Evolutionary conservation across 2,888 invertebrate genomes (phyloP).

Genomic region (Melieria picta): DNA sequence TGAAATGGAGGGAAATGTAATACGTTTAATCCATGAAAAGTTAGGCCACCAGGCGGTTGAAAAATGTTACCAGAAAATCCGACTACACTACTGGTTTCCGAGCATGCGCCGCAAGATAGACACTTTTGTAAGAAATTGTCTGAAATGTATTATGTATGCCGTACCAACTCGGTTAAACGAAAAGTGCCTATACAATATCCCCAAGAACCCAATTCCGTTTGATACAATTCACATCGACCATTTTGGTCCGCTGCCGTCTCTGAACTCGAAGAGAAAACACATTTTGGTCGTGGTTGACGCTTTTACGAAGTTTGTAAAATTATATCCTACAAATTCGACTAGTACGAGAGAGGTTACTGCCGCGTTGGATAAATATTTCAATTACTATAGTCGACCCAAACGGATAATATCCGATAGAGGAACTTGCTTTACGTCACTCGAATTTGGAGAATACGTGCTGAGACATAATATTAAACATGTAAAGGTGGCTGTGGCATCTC

Average conservation of each 20-base stretch:
- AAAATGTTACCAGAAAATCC: too few species aligned
- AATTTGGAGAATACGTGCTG: slow-evolving; percentile 16
- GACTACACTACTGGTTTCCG: too few species aligned
- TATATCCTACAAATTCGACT: slow-evolving; percentile 11
- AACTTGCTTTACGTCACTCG: slow-evolving; percentile 24
- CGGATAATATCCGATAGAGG: slow-evolving; percentile 35
- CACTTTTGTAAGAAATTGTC: too few species aligned
- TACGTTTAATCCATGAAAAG: slow-evolving; percentile 27
- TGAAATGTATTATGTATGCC: too few species aligned
- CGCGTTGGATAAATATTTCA: slow-evolving; percentile 12
- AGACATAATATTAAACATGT: slow-evolving; percentile 27
- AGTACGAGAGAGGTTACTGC: slow-evolving; percentile 15
- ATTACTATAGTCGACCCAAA: slow-evolving; percentile 18
- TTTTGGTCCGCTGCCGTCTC: too few species aligned
- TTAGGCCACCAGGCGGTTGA: slow-evolving; percentile 26
- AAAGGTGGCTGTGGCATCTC: slow-evolving; percentile 24
- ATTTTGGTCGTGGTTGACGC: slow-evolving; percentile 17
- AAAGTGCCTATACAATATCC: slow-evolving; percentile 6
- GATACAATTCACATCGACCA: slow-evolving; percentile 29
- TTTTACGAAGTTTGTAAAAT: slow-evolving; percentile 8
- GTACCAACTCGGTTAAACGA: too few species aligned
- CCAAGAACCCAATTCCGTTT: slow-evolving; percentile 24
- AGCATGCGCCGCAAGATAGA: too few species aligned
- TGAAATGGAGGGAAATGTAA: slow-evolving; percentile 28
- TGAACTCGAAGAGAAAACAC: slow-evolving; percentile 18